Percentiles rank a stretch among this genome's conserved stretches.
These are phyloP conservation scores for Rhegmatorhina hoffmannsi DNA, from an alignment of 2,113 vertebrate genomes.

Conservation along the genomic window DNA sequence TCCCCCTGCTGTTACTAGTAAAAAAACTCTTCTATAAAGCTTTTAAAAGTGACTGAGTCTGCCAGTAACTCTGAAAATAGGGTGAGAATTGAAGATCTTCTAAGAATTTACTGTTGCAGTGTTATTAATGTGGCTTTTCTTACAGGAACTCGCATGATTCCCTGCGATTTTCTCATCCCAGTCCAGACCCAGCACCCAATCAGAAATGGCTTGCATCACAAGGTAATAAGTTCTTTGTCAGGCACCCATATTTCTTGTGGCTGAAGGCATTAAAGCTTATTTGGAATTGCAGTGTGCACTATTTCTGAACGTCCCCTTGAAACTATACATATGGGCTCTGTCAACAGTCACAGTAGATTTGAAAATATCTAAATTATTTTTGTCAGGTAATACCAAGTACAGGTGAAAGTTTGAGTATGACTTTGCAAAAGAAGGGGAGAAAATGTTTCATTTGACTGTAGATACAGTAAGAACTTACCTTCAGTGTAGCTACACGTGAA, in stretches of 20 bases:
- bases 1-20: not conserved
- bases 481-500: not conserved
- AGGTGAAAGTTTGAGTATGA: not conserved
- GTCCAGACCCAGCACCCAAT: constrained; percentile 93
- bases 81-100: not conserved
- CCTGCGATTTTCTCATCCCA: constrained; percentile 94
- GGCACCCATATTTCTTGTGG: not conserved
- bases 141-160: constrained; percentile 93
- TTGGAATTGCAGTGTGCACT: not conserved
- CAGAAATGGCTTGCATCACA: constrained; percentile 92
- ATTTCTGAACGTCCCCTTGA: not conserved
- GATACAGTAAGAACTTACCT: not conserved
- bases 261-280: not conserved
- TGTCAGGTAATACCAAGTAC: not conserved
- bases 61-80: not conserved
- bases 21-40: not conserved
- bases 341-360: not conserved
- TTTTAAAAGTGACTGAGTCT: not conserved
- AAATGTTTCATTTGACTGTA: not conserved
- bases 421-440: not conserved
- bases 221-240: constrained; percentile 67
- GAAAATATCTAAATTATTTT: not conserved
- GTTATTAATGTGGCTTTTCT: not conserved
- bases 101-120: not conserved
- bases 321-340: not conserved